Evolutionary conservation across 2,888 invertebrate species (phyloP).

Genomic region (Oscheius onirici): DNA sequence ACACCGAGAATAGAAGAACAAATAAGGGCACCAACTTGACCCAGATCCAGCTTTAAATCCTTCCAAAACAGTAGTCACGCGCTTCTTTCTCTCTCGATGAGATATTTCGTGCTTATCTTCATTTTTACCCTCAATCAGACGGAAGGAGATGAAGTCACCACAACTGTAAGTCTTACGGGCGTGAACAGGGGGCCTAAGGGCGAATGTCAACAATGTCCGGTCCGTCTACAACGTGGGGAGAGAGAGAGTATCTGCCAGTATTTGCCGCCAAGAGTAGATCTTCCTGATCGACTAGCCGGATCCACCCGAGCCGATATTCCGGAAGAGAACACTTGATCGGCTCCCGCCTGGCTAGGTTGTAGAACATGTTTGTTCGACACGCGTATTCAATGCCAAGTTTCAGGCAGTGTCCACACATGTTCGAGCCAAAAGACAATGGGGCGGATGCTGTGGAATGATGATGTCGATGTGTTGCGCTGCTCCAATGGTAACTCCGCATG

Average conservation of each 20-base stretch:
- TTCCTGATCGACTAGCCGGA: not conserved
- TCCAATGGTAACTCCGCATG: constrained; percentile 11
- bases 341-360: constrained; percentile 16
- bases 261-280: not conserved
- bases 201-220: constrained; percentile 14
- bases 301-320: not conserved
- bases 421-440: constrained; percentile 51
- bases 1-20: not conserved
- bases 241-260: not conserved
- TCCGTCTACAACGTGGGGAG: not conserved
- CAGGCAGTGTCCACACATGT: constrained; percentile 33
- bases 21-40: constrained; percentile 23
- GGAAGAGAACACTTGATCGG: constrained; percentile 23
- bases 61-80: not conserved
- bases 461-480: constrained; percentile 52
- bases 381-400: too few species aligned
- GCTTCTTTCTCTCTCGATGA: not conserved
- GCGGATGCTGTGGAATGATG: constrained; percentile 48
- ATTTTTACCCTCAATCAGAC: not conserved
- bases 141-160: constrained; percentile 12
- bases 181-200: not conserved
- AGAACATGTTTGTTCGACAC: constrained; percentile 23
- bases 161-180: constrained; percentile 6
- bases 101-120: not conserved
- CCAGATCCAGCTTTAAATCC: constrained; percentile 10